phyloP scores from a whole-genome alignment of 2,113 vertebrate genomes.

The Corythoichthys haematopterus region DNA sequence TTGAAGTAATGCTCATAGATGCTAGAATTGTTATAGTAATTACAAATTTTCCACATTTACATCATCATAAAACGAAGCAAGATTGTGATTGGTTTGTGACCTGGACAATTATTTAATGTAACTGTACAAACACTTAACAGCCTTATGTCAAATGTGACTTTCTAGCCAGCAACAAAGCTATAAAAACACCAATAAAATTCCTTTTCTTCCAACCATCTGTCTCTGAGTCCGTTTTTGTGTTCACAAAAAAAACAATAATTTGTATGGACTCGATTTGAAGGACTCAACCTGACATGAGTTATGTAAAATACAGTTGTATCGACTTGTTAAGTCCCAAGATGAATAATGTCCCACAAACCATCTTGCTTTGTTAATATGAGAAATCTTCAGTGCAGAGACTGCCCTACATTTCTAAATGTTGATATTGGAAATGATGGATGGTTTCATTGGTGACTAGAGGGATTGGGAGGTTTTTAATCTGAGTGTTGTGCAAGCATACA shows the following conservation, averaged over 20 bases:
- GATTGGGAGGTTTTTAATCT: conserved; percentile 33
- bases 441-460: conserved; percentile 19
- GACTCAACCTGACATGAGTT: not conserved
- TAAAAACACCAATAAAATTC: not conserved
- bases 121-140: not conserved
- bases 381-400: not conserved
- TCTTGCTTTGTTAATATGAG: conserved; percentile 2
- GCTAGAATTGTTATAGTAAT: not conserved
- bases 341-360: not conserved
- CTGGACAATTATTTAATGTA: not conserved
- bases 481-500: conserved; percentile 27
- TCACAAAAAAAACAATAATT: not conserved
- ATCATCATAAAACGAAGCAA: not conserved
- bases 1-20: too few relatives aligned
- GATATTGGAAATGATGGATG: conserved; percentile 35
- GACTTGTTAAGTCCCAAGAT: not conserved
- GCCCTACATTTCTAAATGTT: conserved; percentile 13
- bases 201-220: not conserved
- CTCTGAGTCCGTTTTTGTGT: not conserved
- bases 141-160: conserved; percentile 1
- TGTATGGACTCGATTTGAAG: not conserved
- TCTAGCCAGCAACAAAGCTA: not conserved
- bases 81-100: not conserved
- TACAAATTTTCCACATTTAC: not conserved
- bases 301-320: not conserved